Evolutionary conservation across 2,113 vertebrate species (phyloP).

Genomic region (Caloenas nicobarica): DNA sequence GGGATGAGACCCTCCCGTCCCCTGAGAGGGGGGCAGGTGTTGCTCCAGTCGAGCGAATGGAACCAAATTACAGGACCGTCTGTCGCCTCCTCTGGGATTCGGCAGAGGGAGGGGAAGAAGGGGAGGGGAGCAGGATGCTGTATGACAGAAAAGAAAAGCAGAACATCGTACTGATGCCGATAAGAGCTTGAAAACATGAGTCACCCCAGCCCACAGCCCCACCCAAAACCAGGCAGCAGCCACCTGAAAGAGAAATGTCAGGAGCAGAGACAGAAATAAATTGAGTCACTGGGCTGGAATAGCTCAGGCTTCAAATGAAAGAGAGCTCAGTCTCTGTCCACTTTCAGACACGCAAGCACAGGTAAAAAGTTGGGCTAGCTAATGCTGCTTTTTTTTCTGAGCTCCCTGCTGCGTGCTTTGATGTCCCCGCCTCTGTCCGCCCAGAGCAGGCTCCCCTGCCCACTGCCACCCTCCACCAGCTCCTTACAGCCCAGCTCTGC

Average conservation of each 20-base stretch:
- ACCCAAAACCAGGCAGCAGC: conserved; percentile 58
- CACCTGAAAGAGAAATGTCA: conserved; percentile 55
- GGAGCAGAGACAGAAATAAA: conserved; percentile 16
- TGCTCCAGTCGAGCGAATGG: conserved; percentile 99
- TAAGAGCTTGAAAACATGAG: conserved; percentile 57
- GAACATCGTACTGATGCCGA: conserved; percentile 43
- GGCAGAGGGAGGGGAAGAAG: conserved; percentile 77
- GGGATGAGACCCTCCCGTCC: conserved; percentile 81
- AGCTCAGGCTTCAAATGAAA: conserved; percentile 11
- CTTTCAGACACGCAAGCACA: background rate
- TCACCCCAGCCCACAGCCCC: conserved; percentile 45
- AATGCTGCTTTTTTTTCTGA: background rate
- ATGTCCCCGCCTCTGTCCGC: background rate
- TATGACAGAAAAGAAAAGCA: conserved; percentile 57
- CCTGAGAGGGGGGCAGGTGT: conserved; percentile 98
- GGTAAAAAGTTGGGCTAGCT: background rate
- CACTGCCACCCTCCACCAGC: background rate
- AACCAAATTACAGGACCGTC: conserved; percentile 97
- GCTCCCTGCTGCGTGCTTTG: background rate
- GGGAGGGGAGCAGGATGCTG: conserved; percentile 70
- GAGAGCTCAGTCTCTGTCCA: background rate
- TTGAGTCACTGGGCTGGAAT: background rate
- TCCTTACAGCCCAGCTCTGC: background rate
- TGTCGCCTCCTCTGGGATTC: conserved; percentile 94
- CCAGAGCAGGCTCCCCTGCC: background rate